Conservation (phyloP, 2,888 invertebrate species). For the Toxonevra muliebris region DNA sequence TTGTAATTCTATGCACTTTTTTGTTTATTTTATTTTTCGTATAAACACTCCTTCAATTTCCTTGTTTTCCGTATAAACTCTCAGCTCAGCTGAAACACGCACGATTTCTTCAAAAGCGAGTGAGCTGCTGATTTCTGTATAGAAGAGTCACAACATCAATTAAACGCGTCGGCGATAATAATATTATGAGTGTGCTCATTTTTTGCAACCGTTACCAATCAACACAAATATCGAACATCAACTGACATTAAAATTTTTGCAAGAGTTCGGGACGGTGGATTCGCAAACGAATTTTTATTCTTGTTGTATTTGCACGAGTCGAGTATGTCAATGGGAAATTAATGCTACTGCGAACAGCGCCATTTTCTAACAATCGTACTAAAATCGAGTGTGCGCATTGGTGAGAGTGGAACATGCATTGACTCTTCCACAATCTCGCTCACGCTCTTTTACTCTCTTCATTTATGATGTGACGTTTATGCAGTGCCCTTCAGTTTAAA, state of each 20-base stretch:
- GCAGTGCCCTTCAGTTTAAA: no score
- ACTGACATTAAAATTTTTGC: constrained; percentile 58
- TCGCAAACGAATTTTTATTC: not conserved
- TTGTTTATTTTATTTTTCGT: not conserved
- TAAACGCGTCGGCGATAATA: constrained; percentile 14
- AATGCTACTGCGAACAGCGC: constrained; percentile 16
- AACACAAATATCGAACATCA: constrained; percentile 65
- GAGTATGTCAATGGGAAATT: constrained; percentile 26
- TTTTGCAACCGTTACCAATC: constrained; percentile 60
- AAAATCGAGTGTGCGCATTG: no score
- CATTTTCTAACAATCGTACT: not conserved
- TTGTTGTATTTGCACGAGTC: constrained; percentile 27
- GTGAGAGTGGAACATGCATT: no score
- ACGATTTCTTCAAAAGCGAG: not conserved
- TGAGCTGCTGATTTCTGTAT: not conserved
- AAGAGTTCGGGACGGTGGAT: constrained; percentile 38
- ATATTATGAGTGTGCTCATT: constrained; percentile 1
- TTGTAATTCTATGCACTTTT: no score
- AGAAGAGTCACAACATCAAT: not conserved
- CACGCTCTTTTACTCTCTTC: no score
- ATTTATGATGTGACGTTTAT: no score
- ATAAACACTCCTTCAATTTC: not conserved
- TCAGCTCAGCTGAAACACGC: not conserved
- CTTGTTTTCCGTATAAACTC: not conserved
- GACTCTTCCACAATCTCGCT: no score